A percentile compares a stretch with the other conserved stretches of the same genome.
Conservation (phyloP, 2,888 invertebrate genomes). For the Lepidonotus clava region DNA sequence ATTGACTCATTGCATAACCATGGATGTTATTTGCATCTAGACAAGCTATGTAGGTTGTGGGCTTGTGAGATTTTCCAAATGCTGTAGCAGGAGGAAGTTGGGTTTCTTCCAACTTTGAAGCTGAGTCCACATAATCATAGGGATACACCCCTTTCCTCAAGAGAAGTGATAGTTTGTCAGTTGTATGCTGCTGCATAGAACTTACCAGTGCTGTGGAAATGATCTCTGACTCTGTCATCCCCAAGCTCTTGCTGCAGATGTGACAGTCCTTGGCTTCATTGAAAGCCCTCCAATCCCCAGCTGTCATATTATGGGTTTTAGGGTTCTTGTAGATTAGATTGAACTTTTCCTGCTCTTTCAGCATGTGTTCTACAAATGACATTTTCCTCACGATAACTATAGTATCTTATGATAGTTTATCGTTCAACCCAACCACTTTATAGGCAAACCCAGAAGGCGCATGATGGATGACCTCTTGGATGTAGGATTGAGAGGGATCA, state of each 20-base stretch:
- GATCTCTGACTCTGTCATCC: slow-evolving; percentile 51
- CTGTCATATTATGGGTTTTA: not conserved
- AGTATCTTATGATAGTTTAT: no score
- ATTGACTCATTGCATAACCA: slow-evolving; percentile 69
- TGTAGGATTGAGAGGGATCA: slow-evolving; percentile 43
- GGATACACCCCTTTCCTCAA: not conserved
- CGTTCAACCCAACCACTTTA: not conserved
- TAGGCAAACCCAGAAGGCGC: slow-evolving; percentile 32
- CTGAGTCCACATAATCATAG: not conserved
- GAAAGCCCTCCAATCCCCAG: not conserved
- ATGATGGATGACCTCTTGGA: not conserved
- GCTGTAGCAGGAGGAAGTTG: slow-evolving; percentile 19
- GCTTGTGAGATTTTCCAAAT: slow-evolving; percentile 55
- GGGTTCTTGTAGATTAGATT: not conserved
- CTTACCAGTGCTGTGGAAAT: slow-evolving; percentile 59
- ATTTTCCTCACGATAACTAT: slow-evolving; percentile 58
- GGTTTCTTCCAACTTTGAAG: not conserved
- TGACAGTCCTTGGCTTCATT: slow-evolving; percentile 7
- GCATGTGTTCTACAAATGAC: slow-evolving; percentile 40
- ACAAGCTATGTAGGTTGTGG: slow-evolving; percentile 63
- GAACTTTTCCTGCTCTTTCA: not conserved
- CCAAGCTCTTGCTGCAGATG: not conserved
- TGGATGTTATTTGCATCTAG: slow-evolving; percentile 69
- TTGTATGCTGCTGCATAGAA: slow-evolving; percentile 62
- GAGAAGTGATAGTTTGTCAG: slow-evolving; percentile 44